Conservation (phyloP, 2,888 invertebrate species). For the Sarcophaga rosellei region DNA sequence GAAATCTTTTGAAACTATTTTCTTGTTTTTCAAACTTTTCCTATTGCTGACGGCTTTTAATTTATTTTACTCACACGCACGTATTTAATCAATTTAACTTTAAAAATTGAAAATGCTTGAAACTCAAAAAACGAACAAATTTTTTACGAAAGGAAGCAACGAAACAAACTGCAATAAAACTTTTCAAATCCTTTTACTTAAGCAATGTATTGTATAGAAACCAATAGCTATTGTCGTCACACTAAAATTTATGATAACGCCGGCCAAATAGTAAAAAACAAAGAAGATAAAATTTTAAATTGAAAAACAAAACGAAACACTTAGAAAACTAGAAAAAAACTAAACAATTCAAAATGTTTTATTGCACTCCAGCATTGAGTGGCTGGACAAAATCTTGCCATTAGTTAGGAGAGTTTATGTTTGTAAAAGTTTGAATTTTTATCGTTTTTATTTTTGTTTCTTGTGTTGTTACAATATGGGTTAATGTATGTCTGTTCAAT, state of each 20-base stretch:
- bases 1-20: too few relatives aligned
- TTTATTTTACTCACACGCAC: too few relatives aligned
- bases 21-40: too few relatives aligned
- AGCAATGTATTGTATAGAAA: background rate
- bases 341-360: slow-evolving; percentile 28
- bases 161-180: slow-evolving; percentile 2
- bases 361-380: slow-evolving; percentile 33
- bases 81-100: too few relatives aligned
- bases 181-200: slow-evolving; percentile 15
- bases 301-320: background rate
- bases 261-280: slow-evolving; percentile 17
- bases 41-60: too few relatives aligned
- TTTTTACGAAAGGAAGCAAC: background rate
- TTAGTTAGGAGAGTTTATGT: slow-evolving; percentile 40
- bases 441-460: background rate
- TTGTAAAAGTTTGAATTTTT: background rate
- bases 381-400: slow-evolving; percentile 29
- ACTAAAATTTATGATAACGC: slow-evolving; percentile 47
- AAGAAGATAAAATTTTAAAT: slow-evolving; percentile 8
- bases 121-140: slow-evolving; percentile 1
- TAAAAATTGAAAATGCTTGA: background rate
- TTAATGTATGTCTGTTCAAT: background rate
- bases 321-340: background rate
- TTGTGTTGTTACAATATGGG: background rate
- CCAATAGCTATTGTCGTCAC: slow-evolving; percentile 29